phyloP scores from a whole-genome alignment of 1,140 invertebrate genomes.

The Parapsyche elsis region DNA sequence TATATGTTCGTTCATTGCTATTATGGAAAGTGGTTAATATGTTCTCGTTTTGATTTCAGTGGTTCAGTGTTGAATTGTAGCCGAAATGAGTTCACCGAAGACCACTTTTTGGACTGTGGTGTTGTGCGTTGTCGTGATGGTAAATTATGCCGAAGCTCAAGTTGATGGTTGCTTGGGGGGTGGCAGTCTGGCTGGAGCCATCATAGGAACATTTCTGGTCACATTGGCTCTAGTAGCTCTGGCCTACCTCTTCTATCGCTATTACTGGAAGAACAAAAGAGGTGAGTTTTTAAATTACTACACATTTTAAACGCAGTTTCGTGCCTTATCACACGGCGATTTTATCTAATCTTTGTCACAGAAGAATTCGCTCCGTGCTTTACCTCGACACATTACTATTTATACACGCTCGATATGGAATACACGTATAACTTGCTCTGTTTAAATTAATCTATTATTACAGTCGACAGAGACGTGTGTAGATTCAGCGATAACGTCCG shows the following conservation, averaged over 20 bases:
- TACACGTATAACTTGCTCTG: too few species aligned
- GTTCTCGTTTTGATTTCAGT: too few species aligned
- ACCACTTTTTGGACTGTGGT: neutral
- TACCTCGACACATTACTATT: too few species aligned
- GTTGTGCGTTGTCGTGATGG: constrained; percentile 14
- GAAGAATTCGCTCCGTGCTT: too few species aligned
- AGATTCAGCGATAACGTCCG: too few species aligned
- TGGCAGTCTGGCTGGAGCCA: constrained; percentile 50
- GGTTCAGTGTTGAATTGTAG: neutral
- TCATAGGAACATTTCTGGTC: constrained; percentile 49
- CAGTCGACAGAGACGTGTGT: too few species aligned
- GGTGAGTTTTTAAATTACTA: constrained; percentile 33
- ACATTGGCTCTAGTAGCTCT: constrained; percentile 37
- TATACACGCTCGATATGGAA: too few species aligned
- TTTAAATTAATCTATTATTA: too few species aligned
- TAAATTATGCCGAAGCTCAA: neutral
- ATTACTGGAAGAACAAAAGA: constrained; percentile 53
- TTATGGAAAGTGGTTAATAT: too few species aligned
- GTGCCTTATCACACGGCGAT: neutral
- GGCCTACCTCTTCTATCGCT: constrained; percentile 48
- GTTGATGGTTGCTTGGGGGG: constrained; percentile 38
- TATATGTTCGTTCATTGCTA: too few species aligned
- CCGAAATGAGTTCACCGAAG: neutral
- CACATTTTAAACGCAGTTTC: neutral
- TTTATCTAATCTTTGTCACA: neutral